Base-by-base conservation (phyloP, 64 coral and sea anemone species). In the Hydrozoanthus tunicans region DNA sequence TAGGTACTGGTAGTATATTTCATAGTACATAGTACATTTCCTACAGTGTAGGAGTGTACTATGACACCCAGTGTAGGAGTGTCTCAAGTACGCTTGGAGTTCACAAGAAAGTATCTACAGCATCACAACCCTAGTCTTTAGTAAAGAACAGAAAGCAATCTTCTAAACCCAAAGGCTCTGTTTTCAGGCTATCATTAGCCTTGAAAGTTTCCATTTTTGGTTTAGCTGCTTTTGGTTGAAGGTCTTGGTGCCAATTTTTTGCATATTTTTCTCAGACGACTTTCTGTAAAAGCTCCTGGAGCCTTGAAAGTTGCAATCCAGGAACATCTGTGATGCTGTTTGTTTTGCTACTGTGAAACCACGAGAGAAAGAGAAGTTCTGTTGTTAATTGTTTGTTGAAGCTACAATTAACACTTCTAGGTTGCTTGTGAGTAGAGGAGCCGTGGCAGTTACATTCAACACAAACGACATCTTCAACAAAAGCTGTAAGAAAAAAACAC, bases 321-420 rank as follows among this genome's bases (percentile, higher is more conserved):
- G 81, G 26, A 14, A 83, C 17, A 51, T 83, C 81, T 66, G 81
- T 83, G 26, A 67, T 12, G 27, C 51, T 65, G 53, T 53, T 67
- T 65, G 5, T 60, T 32, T 53, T 65, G 15, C 81, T 67, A 65
- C 81, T 67, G 61, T 83, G 81, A 65, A 83, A 66, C 81, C 81
- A 83, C 13, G 81, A 83, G 13, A 83, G 62, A 67, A 83, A 83
- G 6, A 64, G 81, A 65, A 83, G 60, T 6, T 83, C 81, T 51
- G 61, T 67, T 13, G 81, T 66, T 53, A 83, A 7, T 65, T 53
- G 61, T 52, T n/a, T 43, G 14, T 83, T 26, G 20, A 51, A 66
- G 5, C 2, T 12, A 83, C 51, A 53, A 25, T 52, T 83, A 10
- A n/a, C 15, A 55, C 6, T 79, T 66, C 26, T 60, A 15, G 0